Evolutionary conservation across 1,140 invertebrate genomes (phyloP).

Genomic region (Dufourea novaeangliae): DNA sequence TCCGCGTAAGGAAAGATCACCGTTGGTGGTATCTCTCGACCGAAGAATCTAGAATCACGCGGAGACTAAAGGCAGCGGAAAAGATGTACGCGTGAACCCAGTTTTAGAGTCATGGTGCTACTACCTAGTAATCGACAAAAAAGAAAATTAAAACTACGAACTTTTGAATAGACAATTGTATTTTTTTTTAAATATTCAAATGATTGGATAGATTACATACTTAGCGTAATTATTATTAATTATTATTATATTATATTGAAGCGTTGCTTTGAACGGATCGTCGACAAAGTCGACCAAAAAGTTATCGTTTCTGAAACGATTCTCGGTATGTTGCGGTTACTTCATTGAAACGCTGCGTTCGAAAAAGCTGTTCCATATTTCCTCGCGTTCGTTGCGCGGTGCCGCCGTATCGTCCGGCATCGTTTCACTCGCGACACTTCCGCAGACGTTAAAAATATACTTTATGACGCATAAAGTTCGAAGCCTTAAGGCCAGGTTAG

Average conservation of each 20-base stretch:
- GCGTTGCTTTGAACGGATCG: too few relatives aligned
- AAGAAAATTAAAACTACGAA: too few relatives aligned
- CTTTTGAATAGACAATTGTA: too few relatives aligned
- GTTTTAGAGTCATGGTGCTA: not conserved
- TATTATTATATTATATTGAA: too few relatives aligned
- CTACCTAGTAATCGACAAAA: too few relatives aligned
- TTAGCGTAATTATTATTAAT: too few relatives aligned
- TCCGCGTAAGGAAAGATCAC: conserved; percentile 23
- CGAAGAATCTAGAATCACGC: not conserved
- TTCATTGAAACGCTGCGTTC: not conserved
- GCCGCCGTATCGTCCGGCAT: not conserved
- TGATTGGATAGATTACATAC: too few relatives aligned
- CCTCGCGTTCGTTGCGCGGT: not conserved
- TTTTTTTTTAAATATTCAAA: too few relatives aligned
- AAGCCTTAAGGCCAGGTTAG: not conserved
- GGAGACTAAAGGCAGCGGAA: not conserved
- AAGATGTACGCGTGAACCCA: not conserved
- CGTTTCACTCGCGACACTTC: conserved; percentile 21
- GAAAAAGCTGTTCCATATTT: conserved; percentile 1
- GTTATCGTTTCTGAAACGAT: not conserved
- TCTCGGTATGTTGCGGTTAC: not conserved
- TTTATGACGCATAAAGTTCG: not conserved
- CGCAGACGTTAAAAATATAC: conserved; percentile 44
- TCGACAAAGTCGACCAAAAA: too few relatives aligned
- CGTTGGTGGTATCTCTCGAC: conserved; percentile 21